These are phyloP conservation scores for Thereva unica DNA, from an alignment of 2,888 invertebrate genomes.

Conservation along the genomic window DNA sequence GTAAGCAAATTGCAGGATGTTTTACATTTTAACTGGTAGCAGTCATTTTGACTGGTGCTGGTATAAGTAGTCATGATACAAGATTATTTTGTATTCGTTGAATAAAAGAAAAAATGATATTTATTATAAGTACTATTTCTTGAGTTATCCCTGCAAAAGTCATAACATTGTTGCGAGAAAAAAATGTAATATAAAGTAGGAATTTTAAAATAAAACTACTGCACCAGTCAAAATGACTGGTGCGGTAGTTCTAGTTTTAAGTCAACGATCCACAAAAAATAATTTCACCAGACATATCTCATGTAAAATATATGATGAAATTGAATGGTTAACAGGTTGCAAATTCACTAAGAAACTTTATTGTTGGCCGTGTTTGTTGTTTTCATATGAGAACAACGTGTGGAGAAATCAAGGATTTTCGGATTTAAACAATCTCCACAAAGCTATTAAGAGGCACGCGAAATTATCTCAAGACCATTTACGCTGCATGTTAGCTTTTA, in stretches of 20 bases:
- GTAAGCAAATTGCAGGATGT: constrained; percentile 13
- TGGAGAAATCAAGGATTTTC: too few relatives aligned
- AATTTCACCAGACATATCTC: too few relatives aligned
- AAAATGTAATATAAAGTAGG: constrained; percentile 20
- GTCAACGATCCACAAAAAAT: too few relatives aligned
- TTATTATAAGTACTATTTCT: constrained; percentile 26
- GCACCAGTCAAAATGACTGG: constrained; percentile 24
- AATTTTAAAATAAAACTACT: constrained; percentile 16
- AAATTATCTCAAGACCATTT: too few relatives aligned
- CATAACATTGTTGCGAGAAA: constrained; percentile 17
- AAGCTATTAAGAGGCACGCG: too few relatives aligned
- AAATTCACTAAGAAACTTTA: too few relatives aligned
- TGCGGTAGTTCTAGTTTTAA: constrained; percentile 17
- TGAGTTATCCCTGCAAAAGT: constrained; percentile 30
- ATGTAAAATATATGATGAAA: too few relatives aligned
- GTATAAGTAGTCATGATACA: constrained; percentile 24
- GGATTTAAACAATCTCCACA: too few relatives aligned
- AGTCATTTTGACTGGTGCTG: constrained; percentile 17
- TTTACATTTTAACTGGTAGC: constrained; percentile 7
- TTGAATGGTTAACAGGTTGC: too few relatives aligned
- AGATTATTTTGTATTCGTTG: constrained; percentile 27
- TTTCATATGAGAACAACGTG: too few relatives aligned
- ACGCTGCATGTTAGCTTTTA: too few relatives aligned
- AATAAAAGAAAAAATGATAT: constrained; percentile 20
- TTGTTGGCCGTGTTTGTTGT: too few relatives aligned